Base-by-base conservation (phyloP, 2,797 vertebrate species). In the Pangasius krempfi region DNA sequence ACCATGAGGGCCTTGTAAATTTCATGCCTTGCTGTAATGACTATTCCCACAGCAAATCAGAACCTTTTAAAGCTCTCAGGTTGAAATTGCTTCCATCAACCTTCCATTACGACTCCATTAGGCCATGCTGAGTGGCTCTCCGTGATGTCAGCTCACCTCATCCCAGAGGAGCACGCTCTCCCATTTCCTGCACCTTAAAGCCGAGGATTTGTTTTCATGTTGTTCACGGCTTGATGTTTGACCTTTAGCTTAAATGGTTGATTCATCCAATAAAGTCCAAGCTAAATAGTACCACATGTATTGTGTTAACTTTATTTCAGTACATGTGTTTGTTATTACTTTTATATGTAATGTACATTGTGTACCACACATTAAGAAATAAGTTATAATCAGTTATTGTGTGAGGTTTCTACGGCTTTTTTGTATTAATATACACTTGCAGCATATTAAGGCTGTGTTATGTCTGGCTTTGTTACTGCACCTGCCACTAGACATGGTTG, bases 101-200 rank as follows among this genome's bases (percentile, higher is more conserved):
- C 87, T 68, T 64, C 94, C 91, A 93, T 95, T 95, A 93, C 87
- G 91, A 90, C 89, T 91, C 93, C 93, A 94, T 95, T 94, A 95
- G 92, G 87, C 85, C 56, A 30, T 76, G 66, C 62, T 84, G 84
- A 90, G 89, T 87, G 80, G 85, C 70, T 91, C 84, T 91, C 84
- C 84, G 91, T 91, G 90, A 92, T 84, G 86, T 90, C 90, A 90
- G 87, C 30, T 20, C 85, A 66, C 82, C 68, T 37, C 47, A 60
- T 84, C 91, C 85, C 89, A 2, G 33, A 87, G 89, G 83, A 89
- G 58, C 88, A 89, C 30, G 54, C 60, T 14, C 66, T 84, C 72
- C 78, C 66, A 85, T 89, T 89, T 79, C 66, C 75, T 87, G 73
- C 30, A 27, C 68, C 52, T 85, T 81, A 37, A 79, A 30, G 14